A percentile compares a stretch with the other conserved stretches of the same genome.
phyloP scores from a whole-genome alignment of 2,797 vertebrate genomes.

The Fistularia commersonii region DNA sequence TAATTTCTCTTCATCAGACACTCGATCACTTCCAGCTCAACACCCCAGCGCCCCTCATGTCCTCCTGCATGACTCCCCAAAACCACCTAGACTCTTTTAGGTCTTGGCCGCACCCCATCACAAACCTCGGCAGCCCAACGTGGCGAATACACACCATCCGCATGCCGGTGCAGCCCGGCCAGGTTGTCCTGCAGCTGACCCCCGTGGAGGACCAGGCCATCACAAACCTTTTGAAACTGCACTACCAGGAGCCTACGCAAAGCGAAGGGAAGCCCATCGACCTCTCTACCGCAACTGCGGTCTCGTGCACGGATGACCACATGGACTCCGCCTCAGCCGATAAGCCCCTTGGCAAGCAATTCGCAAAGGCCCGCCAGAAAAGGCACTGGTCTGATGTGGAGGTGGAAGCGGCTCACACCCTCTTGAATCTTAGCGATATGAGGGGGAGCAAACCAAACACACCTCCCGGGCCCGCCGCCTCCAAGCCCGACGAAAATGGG shows the following conservation, averaged over 20 bases:
- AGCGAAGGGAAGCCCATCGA: too few species aligned
- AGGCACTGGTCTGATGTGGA: conserved; percentile 34
- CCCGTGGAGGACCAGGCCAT: conserved; percentile 66
- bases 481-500: too few species aligned
- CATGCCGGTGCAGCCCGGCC: not conserved
- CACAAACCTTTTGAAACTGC: conserved; percentile 62
- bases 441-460: not conserved
- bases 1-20: conserved; percentile 25
- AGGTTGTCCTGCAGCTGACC: conserved; percentile 53
- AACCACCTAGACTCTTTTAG: conserved; percentile 48
- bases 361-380: not conserved
- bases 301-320: too few species aligned
- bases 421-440: conserved; percentile 17
- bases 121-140: conserved; percentile 38
- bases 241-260: conserved; percentile 25
- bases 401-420: conserved; percentile 41
- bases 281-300: too few species aligned
- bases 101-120: conserved; percentile 14
- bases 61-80: conserved; percentile 29
- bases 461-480: too few species aligned
- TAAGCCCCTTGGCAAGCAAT: too few species aligned
- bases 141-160: not conserved
- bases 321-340: too few species aligned
- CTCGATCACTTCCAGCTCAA: conserved; percentile 50
- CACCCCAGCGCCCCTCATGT: conserved; percentile 64